Evolutionary conservation across 2,113 vertebrate genomes (phyloP), one percentile per base, ranked within the genome.

Genomic region (Megalops atlanticus): DNA sequence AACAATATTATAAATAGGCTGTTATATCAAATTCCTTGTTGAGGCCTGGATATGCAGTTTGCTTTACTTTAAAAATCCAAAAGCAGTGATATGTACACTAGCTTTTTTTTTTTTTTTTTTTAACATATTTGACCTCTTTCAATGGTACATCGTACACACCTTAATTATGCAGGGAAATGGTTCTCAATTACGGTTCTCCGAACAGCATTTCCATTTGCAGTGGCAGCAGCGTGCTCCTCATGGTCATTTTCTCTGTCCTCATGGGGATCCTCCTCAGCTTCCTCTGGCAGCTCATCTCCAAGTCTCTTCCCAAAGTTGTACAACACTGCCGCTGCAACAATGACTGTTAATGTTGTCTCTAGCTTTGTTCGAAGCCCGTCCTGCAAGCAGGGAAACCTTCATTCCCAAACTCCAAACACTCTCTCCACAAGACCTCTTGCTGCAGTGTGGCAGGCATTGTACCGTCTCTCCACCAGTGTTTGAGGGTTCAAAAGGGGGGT

Each of bases 371-470:
- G 18, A 78, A 78, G 52, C 77, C 38, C 54, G 38, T 39, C 52
- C 52, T 68, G 11, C 52, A 68, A 21, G 52, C 77, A 78, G 10
- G 54, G 54, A 68, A 69, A 69, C 38, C 77, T 45, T 45, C 12
- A 12, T 45, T 45, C 12, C 1, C 35, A 49, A 38, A 54, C 39
- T 52, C 76, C 74, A 76, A 76, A 78, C 76, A 78, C 33, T 38
- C 49, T 64, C 27, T 77, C 24, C 43, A 45, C 43, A 45, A 45
- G 33, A 40, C 76, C 74, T 35, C 74, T 38, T 77, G 49, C 76
- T 77, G 76, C 47, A 77, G 3, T 77, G 47, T 77, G 31, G 8
- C 76, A 77, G 7, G 16, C n/a, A 52, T 45, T 52, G 16, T 77
- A 38, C 24, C 5, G 33, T 52, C 52, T 77, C 45, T 77, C 75